Evolutionary conservation across 2,113 vertebrate genomes (phyloP).

Genomic region (Himantopus leucocephalus): DNA sequence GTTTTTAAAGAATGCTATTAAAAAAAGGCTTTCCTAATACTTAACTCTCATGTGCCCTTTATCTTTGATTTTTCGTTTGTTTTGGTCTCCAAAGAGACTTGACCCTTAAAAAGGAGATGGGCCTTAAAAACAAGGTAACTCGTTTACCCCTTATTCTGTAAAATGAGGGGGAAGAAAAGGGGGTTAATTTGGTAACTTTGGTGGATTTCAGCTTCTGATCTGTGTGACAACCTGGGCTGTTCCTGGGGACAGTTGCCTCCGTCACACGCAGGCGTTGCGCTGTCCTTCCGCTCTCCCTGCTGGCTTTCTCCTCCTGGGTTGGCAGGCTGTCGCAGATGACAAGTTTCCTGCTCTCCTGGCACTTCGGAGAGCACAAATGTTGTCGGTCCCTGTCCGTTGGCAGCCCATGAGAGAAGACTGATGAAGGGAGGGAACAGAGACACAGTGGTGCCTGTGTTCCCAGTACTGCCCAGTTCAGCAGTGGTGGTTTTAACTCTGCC

Average conservation of each 20-base stretch:
- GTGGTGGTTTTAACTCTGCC: neutral
- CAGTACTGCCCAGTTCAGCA: neutral
- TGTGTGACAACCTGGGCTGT: neutral
- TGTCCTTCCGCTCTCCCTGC: neutral
- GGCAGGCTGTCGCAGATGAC: neutral
- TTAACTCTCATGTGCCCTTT: neutral
- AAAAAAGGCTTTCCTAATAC: neutral
- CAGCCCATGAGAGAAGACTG: neutral
- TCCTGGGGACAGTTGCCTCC: neutral
- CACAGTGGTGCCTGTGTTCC: neutral
- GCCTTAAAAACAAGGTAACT: neutral
- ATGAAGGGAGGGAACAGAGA: neutral
- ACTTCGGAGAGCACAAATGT: neutral
- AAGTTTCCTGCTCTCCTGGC: neutral
- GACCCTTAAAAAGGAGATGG: neutral
- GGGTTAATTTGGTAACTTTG: neutral
- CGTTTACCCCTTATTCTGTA: neutral
- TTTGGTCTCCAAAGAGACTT: neutral
- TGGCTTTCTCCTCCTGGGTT: neutral
- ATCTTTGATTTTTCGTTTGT: neutral
- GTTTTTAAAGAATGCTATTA: neutral
- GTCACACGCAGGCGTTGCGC: neutral
- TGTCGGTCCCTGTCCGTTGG: neutral
- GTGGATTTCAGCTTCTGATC: neutral
- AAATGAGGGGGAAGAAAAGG: neutral